Evolutionary conservation across 1,140 invertebrate species (phyloP).

Genomic region (Odontomachus brunneus): DNA sequence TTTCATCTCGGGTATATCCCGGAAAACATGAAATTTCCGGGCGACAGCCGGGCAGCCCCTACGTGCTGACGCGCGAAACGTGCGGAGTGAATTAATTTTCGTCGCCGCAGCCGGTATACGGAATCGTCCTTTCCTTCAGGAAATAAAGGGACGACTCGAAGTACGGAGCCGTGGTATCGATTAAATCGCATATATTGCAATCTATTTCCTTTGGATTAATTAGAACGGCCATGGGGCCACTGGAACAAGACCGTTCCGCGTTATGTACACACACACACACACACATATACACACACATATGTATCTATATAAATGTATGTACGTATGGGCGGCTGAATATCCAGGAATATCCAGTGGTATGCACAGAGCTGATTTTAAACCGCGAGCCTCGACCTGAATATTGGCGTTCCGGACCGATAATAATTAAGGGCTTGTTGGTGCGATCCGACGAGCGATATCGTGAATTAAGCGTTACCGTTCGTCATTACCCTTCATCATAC

Average conservation of each 20-base stretch:
- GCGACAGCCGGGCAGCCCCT: neutral
- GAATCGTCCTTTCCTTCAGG: constrained; percentile 32
- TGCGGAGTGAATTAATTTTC: constrained; percentile 46
- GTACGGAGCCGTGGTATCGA: constrained; percentile 54
- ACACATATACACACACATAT: too few relatives aligned
- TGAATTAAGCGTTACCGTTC: constrained; percentile 46
- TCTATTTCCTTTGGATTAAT: constrained; percentile 66
- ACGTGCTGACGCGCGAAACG: neutral
- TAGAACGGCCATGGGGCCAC: constrained; percentile 59
- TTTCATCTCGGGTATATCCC: neutral
- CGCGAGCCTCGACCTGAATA: constrained; percentile 36
- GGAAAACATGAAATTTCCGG: constrained; percentile 14
- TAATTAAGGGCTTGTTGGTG: constrained; percentile 47
- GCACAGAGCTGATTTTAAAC: constrained; percentile 51
- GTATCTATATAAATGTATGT: neutral
- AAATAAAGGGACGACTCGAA: constrained; percentile 40
- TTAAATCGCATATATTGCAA: constrained; percentile 66
- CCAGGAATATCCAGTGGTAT: constrained; percentile 40
- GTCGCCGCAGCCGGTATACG: constrained; percentile 11
- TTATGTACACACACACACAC: constrained; percentile 15
- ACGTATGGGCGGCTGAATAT: constrained; percentile 10
- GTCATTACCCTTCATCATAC: too few relatives aligned
- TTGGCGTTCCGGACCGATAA: constrained; percentile 43
- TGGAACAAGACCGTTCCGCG: constrained; percentile 57
- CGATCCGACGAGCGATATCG: constrained; percentile 34